A percentile compares a stretch with the other conserved stretches of the same genome.
Evolutionary conservation across 2,888 invertebrate species (phyloP).

Genomic region (Mylabris sibirica): DNA sequence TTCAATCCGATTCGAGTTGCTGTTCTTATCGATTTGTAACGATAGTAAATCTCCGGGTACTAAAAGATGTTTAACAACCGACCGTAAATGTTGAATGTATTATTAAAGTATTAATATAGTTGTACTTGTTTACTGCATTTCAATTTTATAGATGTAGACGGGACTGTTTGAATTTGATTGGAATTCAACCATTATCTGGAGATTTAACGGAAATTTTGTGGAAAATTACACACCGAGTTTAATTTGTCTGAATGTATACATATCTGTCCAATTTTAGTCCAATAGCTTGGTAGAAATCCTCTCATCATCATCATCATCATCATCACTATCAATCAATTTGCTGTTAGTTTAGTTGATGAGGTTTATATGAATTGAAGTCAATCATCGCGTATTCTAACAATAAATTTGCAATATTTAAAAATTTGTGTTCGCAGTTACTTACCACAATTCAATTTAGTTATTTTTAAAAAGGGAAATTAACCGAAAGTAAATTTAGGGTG

Average conservation of each 20-base stretch:
- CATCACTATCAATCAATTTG: slow-evolving; percentile 5
- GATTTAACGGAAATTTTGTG: slow-evolving; percentile 4
- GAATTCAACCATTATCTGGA: not conserved
- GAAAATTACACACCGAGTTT: not conserved
- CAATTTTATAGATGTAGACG: not conserved
- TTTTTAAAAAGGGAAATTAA: too few species aligned
- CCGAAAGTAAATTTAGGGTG: not conserved
- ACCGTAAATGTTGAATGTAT: not conserved
- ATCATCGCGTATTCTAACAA: not conserved
- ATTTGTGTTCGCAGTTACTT: not conserved
- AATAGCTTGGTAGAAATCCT: not conserved
- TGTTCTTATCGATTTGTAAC: not conserved
- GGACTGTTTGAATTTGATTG: not conserved
- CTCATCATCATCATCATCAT: not conserved
- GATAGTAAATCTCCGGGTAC: not conserved
- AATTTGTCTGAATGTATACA: slow-evolving; percentile 4
- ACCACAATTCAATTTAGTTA: not conserved
- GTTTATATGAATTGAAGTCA: not conserved
- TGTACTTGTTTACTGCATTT: not conserved
- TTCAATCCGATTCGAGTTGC: not conserved
- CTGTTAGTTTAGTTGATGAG: slow-evolving; percentile 9
- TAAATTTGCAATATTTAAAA: too few species aligned
- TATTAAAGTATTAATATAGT: not conserved
- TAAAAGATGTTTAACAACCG: not conserved
- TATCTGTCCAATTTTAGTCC: not conserved